Conservation (phyloP, 2,888 invertebrate genomes). For the Lasioglossum pauxillum region DNA sequence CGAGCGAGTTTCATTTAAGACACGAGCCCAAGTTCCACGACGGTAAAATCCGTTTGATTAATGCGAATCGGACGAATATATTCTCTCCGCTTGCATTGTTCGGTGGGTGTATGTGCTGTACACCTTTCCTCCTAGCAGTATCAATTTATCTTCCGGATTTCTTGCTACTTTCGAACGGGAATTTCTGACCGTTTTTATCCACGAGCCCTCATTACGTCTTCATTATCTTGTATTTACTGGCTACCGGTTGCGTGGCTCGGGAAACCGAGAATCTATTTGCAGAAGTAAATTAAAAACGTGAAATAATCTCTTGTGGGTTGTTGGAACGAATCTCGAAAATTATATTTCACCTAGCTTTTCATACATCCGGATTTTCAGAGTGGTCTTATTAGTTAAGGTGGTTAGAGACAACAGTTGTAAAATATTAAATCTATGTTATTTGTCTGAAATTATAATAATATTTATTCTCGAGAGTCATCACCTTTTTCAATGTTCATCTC, state of each 20-base stretch:
- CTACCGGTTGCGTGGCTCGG: not conserved
- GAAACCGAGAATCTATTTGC: not conserved
- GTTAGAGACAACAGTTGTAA: no score
- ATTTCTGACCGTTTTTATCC: not conserved
- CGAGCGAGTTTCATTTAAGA: conserved; percentile 63
- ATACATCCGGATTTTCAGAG: not conserved
- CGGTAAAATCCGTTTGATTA: conserved; percentile 63
- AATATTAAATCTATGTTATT: no score
- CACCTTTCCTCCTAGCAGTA: not conserved
- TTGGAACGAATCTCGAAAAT: not conserved
- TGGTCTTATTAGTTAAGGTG: not conserved
- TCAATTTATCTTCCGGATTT: conserved; percentile 1
- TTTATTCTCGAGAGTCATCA: no score
- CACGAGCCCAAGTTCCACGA: conserved; percentile 11
- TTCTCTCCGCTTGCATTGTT: conserved; percentile 7
- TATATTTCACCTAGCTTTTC: not conserved
- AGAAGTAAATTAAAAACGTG: not conserved
- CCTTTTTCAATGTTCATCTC: no score
- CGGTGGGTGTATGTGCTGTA: not conserved
- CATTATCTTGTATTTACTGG: not conserved
- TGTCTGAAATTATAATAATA: no score
- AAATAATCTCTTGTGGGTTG: not conserved
- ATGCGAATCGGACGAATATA: conserved; percentile 37
- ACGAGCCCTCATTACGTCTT: conserved; percentile 5
- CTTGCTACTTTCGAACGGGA: not conserved